Base-by-base conservation (phyloP, 2,888 invertebrate genomes). In the Acleris literana region DNA sequence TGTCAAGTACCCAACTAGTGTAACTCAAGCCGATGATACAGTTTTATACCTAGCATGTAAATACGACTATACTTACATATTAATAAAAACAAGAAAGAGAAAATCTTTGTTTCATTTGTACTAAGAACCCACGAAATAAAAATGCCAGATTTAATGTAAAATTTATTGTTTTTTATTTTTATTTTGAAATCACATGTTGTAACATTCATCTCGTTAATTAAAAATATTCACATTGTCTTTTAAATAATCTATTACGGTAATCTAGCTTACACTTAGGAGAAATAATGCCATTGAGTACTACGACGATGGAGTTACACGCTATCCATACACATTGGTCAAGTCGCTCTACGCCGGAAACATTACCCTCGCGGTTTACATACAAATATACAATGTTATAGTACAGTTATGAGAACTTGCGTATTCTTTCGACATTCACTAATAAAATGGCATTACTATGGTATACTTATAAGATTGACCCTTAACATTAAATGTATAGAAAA, bases 191-290 rank as follows among this genome's bases (percentile, higher is more conserved):
- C 91, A 93, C 92, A 93, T 92, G 90, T 92, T 88, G 88, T 92
- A 93, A 92, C 94, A 94, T 94, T 94, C 93, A 94, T 94, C 92
- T 94, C 93, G 91, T 90, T 92, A 93, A 93, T 93, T 94, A 94
- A 93, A 93, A 93, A 94, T 94, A 94, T 94, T 94, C 93, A 94
- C 94, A 94, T 93, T 94, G 92, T 93, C 93, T 93, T 93, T 93
- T 91, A 90, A 92, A 93, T 93, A 93, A 92, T 93, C 93, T 93
- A 93, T 93, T 92, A 91, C 91, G 88, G 93, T 92, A 90, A 85
- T 90, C 93, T 93, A 93, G 93, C 91, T 91, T 92, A 92, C 70
- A 87, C 74, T 87, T 88, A 90, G 76, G 87, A 91, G 90, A 92
- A 91, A 90, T 91, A 92, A 92, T 92, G 91, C 92, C 92, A 90